These are phyloP conservation scores for Temnothorax unifasciatus DNA, from an alignment of 2,888 invertebrate species.

Conservation along the genomic window DNA sequence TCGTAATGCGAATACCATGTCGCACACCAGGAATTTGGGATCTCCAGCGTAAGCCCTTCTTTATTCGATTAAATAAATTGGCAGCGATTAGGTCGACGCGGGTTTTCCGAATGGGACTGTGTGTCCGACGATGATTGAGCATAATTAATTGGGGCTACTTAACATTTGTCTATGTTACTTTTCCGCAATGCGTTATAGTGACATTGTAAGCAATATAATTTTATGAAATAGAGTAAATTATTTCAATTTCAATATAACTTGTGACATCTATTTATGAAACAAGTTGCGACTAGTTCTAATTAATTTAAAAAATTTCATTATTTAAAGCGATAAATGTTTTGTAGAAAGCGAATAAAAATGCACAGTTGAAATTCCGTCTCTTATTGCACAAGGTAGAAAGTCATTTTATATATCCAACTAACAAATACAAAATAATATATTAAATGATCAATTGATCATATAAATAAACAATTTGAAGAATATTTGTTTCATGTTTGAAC, in stretches of 20 bases:
- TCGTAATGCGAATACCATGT: conserved; percentile 85
- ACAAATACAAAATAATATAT: conserved; percentile 4
- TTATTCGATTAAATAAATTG: conserved; percentile 84
- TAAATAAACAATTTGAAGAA: neutral
- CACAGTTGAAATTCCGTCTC: neutral
- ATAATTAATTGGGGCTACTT: conserved; percentile 68
- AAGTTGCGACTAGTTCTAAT: neutral
- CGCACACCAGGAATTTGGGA: conserved; percentile 79
- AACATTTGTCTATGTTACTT: conserved; percentile 39
- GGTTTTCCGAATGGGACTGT: conserved; percentile 62
- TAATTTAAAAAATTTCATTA: neutral
- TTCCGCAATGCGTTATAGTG: neutral
- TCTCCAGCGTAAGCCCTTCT: conserved; percentile 78
- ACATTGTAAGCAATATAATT: neutral
- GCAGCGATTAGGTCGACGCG: conserved; percentile 80
- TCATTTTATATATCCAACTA: too few relatives aligned
- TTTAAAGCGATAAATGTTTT: neutral
- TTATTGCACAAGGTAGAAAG: too few relatives aligned
- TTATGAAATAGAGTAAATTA: neutral
- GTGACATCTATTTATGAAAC: neutral
- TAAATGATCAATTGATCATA: neutral
- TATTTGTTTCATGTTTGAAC: neutral
- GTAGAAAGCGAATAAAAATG: neutral
- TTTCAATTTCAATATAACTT: neutral
- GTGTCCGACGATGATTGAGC: conserved; percentile 62